Evolutionary conservation across 2,113 vertebrate species (phyloP).

Genomic region (Callaeas wilsoni): DNA sequence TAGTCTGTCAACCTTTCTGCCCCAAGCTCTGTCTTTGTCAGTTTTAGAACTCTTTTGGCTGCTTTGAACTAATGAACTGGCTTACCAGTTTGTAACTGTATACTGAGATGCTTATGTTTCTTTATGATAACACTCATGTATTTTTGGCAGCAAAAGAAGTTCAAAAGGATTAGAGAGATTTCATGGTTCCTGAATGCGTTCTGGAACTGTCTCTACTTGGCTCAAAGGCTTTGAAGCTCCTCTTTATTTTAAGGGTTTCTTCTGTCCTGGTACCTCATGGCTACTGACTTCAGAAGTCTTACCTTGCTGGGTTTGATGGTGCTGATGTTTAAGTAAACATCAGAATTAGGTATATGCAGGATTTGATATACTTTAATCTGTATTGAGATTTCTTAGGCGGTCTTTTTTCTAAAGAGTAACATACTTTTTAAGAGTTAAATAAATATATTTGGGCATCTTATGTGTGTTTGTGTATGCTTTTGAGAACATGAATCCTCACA

Average conservation of each 20-base stretch:
- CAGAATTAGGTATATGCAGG: background rate
- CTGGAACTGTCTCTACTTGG: background rate
- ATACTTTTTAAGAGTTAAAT: constrained; percentile 39
- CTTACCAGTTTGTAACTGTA: background rate
- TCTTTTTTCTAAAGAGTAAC: constrained; percentile 13
- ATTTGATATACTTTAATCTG: background rate
- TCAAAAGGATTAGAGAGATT: background rate
- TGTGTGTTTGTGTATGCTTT: background rate
- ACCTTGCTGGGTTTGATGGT: background rate
- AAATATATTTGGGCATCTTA: constrained; percentile 55
- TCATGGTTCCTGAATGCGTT: background rate
- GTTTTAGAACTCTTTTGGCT: constrained; percentile 16
- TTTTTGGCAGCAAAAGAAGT: constrained; percentile 3
- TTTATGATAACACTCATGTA: background rate
- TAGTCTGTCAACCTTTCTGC: background rate
- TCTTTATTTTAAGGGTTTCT: background rate
- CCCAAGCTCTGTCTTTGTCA: background rate
- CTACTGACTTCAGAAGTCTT: constrained; percentile 2
- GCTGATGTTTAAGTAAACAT: background rate
- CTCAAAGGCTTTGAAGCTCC: background rate
- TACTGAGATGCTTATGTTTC: background rate
- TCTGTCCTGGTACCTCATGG: background rate
- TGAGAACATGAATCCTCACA: background rate
- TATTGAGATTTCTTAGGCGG: background rate
- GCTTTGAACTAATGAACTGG: background rate